These are phyloP conservation scores for Caloenas nicobarica DNA, from an alignment of 2,113 vertebrate species.

Conservation along the genomic window DNA sequence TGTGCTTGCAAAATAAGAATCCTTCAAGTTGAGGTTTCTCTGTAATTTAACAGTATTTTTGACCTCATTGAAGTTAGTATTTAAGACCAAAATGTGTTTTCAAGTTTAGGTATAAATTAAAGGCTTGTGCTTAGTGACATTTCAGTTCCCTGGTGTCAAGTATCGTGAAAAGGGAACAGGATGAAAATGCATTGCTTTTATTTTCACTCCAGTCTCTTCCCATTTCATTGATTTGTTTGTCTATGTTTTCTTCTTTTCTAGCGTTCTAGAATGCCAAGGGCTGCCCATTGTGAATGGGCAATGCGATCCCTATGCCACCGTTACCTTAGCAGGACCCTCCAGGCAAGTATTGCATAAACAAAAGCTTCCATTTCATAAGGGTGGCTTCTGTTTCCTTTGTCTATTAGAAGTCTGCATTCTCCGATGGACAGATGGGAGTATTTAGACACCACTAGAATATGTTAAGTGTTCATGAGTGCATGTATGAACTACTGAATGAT, in stretches of 20 bases:
- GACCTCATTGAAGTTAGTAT: not conserved
- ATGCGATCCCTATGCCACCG: slow-evolving; percentile 94
- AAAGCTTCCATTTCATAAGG: not conserved
- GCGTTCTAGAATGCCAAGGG: slow-evolving; percentile 95
- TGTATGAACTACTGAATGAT: not conserved
- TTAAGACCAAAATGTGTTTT: not conserved
- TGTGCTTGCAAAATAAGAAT: not conserved
- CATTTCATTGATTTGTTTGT: not conserved
- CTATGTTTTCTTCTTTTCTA: slow-evolving; percentile 42
- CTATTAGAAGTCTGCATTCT: not conserved
- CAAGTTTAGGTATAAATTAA: not conserved
- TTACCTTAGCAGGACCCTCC: slow-evolving; percentile 90
- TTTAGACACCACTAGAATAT: not conserved
- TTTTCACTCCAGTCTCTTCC: not conserved
- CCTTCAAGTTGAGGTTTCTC: not conserved
- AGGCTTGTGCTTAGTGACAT: not conserved
- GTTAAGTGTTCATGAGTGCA: not conserved
- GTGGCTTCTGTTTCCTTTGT: not conserved
- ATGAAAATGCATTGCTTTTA: not conserved
- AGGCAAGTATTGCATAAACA: slow-evolving; percentile 76
- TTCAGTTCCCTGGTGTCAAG: not conserved
- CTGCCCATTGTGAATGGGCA: slow-evolving; percentile 97
- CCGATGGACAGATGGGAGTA: not conserved
- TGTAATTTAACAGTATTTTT: not conserved
- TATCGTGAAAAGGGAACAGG: not conserved